A percentile compares a stretch with the other conserved stretches of the same genome.
Conservation (phyloP, 1,140 invertebrate species). For the Dinothrombium tinctorium region DNA sequence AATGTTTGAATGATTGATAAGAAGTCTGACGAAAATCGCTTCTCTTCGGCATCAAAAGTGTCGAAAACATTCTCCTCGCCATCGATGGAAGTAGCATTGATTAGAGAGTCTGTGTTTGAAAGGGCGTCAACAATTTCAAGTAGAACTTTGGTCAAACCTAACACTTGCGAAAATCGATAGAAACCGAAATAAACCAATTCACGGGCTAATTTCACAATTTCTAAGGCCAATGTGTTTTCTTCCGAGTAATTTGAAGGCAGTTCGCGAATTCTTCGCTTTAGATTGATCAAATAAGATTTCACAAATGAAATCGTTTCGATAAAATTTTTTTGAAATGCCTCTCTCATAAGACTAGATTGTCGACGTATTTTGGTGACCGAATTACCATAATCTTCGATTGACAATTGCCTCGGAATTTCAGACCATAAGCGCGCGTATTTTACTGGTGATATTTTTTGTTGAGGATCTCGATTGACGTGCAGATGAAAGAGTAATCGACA, state of each 20-base stretch:
- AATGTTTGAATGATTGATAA: no score
- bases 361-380: conserved; percentile 1
- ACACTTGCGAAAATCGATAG: conserved; percentile 83
- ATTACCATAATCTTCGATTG: conserved; percentile 61
- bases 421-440: conserved; percentile 96
- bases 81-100: no score
- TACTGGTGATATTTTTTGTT: conserved; percentile 89
- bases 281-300: conserved; percentile 84
- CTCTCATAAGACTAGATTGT: conserved; percentile 28
- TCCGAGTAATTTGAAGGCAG: no score
- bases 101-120: no score
- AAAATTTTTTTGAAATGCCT: conserved; percentile 62
- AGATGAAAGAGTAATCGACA: conserved; percentile 92
- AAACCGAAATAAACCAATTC: conserved; percentile 98
- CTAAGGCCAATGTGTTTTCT: conserved; percentile 89
- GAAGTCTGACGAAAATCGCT: no score
- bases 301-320: conserved; percentile 77
- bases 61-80: no score
- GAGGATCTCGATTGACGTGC: conserved; percentile 92
- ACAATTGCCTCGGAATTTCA: conserved; percentile 75
- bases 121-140: conserved; percentile 71
- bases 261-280: no score
- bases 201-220: conserved; percentile 87
- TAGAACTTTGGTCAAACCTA: conserved; percentile 82
- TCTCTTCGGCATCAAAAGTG: not conserved